These are phyloP conservation scores for Patagioenas fasciata DNA, from an alignment of 2,113 vertebrate species.

Conservation along the genomic window DNA sequence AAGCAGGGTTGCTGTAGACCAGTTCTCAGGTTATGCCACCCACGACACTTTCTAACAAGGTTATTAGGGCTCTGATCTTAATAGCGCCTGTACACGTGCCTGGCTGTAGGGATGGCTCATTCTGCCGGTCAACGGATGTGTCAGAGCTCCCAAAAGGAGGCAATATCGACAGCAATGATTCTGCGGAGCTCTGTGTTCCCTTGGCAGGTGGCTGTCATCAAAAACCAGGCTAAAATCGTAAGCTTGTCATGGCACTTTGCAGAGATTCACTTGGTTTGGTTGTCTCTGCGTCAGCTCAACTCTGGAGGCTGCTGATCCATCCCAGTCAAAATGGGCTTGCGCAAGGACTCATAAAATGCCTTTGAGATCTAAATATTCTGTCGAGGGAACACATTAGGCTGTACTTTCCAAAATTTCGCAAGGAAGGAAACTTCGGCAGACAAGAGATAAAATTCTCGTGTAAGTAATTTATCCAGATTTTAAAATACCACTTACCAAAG, in stretches of 20 bases:
- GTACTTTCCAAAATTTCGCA: neutral
- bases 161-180: neutral
- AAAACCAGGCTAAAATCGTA: neutral
- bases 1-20: neutral
- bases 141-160: neutral
- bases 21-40: neutral
- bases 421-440: neutral
- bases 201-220: neutral
- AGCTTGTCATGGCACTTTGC: neutral
- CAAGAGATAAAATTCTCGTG: neutral
- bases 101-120: neutral
- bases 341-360: neutral
- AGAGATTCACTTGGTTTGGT: neutral
- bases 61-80: neutral
- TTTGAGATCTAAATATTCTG: neutral
- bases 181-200: neutral
- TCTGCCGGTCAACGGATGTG: conserved; percentile 5
- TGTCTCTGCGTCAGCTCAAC: neutral
- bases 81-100: neutral
- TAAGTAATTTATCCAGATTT: neutral
- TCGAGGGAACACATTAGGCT: neutral
- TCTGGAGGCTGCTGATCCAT: neutral
- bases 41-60: conserved; percentile 24
- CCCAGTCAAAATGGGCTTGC: neutral
- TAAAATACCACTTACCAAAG: neutral